phyloP scores from a whole-genome alignment of 2,113 vertebrate species.

The Motacilla tschutschensis region DNA sequence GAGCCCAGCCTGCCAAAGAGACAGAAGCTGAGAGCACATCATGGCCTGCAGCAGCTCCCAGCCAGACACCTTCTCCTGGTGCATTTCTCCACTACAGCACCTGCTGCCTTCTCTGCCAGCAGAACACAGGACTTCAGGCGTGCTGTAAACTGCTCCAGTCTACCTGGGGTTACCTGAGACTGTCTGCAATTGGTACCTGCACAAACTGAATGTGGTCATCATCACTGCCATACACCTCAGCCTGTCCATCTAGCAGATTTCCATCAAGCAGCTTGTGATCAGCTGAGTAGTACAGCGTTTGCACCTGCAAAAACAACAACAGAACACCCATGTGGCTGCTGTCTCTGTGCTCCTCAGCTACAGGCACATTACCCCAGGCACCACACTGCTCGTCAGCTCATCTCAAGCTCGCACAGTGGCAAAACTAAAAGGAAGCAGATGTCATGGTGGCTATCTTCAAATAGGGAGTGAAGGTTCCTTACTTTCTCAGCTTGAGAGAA shows the following conservation, averaged over 20 bases:
- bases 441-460: conserved; percentile 74
- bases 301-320: conserved; percentile 98
- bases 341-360: conserved; percentile 83
- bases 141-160: conserved; percentile 60
- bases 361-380: conserved; percentile 67
- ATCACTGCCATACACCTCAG: conserved; percentile 97
- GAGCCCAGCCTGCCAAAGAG: neutral
- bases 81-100: neutral
- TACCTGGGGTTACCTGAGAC: conserved; percentile 74
- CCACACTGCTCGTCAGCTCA: conserved; percentile 58
- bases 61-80: neutral
- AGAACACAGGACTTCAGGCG: conserved; percentile 36
- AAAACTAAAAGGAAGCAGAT: conserved; percentile 74
- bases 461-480: conserved; percentile 59
- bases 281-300: conserved; percentile 99
- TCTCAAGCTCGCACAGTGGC: conserved; percentile 71
- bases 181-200: conserved; percentile 90
- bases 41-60: neutral
- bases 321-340: conserved; percentile 96
- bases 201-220: conserved; percentile 99
- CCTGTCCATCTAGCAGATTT: conserved; percentile 95
- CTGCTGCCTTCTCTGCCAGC: conserved; percentile 33
- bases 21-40: neutral
- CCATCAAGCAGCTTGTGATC: conserved; percentile 99
- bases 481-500: conserved; percentile 71